Base-by-base conservation (phyloP, 2,888 invertebrate genomes). In the Cerastis leucographa region DNA sequence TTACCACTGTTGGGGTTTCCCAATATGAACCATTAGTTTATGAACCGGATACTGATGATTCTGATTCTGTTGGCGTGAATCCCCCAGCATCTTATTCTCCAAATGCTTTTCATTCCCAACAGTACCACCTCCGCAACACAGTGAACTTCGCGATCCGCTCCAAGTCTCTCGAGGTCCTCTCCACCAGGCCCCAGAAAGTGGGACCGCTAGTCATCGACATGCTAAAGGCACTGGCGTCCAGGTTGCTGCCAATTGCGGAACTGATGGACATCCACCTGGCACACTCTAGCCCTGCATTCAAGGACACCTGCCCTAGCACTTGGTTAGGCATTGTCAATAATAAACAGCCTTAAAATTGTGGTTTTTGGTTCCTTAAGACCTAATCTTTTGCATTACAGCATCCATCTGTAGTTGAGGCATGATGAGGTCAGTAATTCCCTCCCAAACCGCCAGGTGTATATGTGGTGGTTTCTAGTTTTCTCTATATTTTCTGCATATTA, bases 241-340 rank as follows among this genome's bases (percentile, higher is more conserved):
- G 90, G 6, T 81, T 96, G 75, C 90, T 96, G 76, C 96, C 96
- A 0, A 88, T 94, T 0, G 92, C 95, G 0, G 96, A 96, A 25
- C 89, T 96, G 7, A 84, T 96, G 75, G 96, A 96, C 77, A 84
- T 95, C 12, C 96, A 96, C 83, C 87, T 96, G 69, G 93, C 94
- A 0, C 94, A 96, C 87, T 93, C 92, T 81, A 96, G 96, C 77
- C 93, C 95, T 0, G 95, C 93, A 0, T 96, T 96, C 81, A 95
- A 94, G 75, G 95, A 96, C 83, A 92, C 93, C 67, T 94, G 95
- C 64, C 95, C 96, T 0, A 79, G 91, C 0, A 94, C 94, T 0
- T 96, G 96, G 96, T 90, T 96, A 0, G 95, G 94, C 0, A 96
- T 96, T 35, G 95, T 96, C 46, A 95, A 95, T 88, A 95, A 94